Conservation (phyloP, 2,888 invertebrate genomes). For the Anoplius nigerrimus region DNA sequence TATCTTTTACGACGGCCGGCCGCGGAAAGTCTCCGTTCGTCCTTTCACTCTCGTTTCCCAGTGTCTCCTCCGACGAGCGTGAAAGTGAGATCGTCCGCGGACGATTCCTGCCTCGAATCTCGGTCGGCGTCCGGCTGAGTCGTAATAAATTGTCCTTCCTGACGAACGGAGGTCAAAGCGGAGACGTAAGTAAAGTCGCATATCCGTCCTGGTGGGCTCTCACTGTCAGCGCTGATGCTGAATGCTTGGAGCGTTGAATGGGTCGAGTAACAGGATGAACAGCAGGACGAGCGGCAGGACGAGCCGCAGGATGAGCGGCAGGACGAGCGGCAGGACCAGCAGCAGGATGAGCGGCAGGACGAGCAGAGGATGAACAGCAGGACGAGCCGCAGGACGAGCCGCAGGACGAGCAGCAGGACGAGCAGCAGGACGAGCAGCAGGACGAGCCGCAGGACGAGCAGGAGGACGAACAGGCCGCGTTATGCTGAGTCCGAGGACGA, state of each 20-base stretch:
- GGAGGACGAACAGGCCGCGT: conserved; percentile 16
- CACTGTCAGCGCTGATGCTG: conserved; percentile 8
- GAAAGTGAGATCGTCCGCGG: background rate
- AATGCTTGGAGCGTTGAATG: conserved; percentile 1
- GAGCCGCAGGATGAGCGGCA: background rate
- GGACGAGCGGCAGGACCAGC: conserved; percentile 1
- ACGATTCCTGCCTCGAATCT: conserved; percentile 1
- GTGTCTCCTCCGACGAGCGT: conserved; percentile 6
- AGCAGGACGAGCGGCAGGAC: background rate
- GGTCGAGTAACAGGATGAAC: background rate
- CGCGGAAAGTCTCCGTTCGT: background rate
- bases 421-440: background rate
- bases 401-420: background rate
- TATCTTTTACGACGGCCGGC: background rate
- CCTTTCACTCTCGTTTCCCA: conserved; percentile 8
- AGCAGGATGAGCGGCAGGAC: background rate
- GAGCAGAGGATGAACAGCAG: too few relatives aligned
- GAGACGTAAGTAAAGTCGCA: conserved; percentile 48
- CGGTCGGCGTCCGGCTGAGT: conserved; percentile 39
- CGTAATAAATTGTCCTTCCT: conserved; percentile 63
- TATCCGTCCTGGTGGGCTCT: conserved; percentile 22
- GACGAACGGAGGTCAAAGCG: conserved; percentile 60
- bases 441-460: background rate
- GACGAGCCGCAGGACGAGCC: too few relatives aligned
- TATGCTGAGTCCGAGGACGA: conserved; percentile 31